Conservation (phyloP, 2,113 vertebrate species). For the Mormyrus lacerda region DNA sequence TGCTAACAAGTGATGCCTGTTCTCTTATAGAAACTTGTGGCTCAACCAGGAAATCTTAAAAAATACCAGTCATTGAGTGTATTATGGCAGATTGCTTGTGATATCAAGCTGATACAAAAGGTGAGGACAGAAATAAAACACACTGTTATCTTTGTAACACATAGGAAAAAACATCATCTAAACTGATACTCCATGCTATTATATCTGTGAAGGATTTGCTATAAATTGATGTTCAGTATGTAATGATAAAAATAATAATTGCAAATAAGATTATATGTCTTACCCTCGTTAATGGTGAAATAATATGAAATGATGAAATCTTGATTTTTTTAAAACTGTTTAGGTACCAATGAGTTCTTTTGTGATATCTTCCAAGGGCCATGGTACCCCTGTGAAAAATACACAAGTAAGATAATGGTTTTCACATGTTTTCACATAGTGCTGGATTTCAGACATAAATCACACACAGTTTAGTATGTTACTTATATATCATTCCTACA, state of each 20-base stretch:
- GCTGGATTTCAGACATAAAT: not conserved
- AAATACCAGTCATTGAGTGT: slow-evolving; percentile 68
- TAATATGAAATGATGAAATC: not conserved
- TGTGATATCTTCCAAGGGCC: slow-evolving; percentile 46
- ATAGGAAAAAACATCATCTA: not conserved
- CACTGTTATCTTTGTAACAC: not conserved
- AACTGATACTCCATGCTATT: not conserved
- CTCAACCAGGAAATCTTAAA: slow-evolving; percentile 50
- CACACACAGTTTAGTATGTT: not conserved
- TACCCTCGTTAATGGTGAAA: not conserved
- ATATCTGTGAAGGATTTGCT: not conserved
- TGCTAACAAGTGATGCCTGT: not conserved
- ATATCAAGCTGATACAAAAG: slow-evolving; percentile 77
- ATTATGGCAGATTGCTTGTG: slow-evolving; percentile 78
- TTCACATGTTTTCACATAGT: not conserved
- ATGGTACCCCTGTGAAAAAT: slow-evolving; percentile 24
- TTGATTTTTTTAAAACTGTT: slow-evolving; percentile 3
- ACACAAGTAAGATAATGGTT: slow-evolving; percentile 51
- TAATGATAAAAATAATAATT: no score
- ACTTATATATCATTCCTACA: not conserved
- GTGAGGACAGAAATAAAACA: slow-evolving; percentile 45
- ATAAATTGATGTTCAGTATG: not conserved
- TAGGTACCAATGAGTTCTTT: slow-evolving; percentile 81
- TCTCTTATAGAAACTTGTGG: slow-evolving; percentile 61
- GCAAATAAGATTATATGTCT: not conserved